Base-by-base conservation (phyloP, 1,140 invertebrate species). In the Aphidius ervi region DNA sequence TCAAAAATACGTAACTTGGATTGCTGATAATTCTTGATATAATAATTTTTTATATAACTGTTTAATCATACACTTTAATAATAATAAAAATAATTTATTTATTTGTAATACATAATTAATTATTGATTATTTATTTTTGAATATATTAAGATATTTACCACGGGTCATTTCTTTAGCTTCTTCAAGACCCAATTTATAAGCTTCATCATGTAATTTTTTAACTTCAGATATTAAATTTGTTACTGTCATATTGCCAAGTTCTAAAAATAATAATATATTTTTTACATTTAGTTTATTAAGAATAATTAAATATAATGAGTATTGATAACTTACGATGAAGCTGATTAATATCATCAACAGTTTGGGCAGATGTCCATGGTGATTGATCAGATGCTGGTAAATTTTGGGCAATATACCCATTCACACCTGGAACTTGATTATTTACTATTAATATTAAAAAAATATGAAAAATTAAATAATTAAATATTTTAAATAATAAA, bases 111-210 rank as follows among this genome's bases (percentile, higher is more conserved):
- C 10, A 20, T 37, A 50, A 50, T 50, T 9, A 52, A 54, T 39
- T 4, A 9, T 1, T 16, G 10, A 57, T 49, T 47, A 46, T 56
- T 42, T 77, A 57, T 75, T 74, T 58, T 75, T 85, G 68, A 91
- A 91, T 70, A 97, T 92, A 79, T 95, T 94, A 47, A 98, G 82
- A 76, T 95, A 94, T 81, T 95, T 96, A 45, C 94, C 95, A 67
- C 94, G 82, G 0, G 94, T 97, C 91, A 97, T 95, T 83, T 98
- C 95, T 74, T 95, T 94, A 1, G 94, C 88, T 83, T 98, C 95
- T 73, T 96, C 93, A 9, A 95, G 76, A 6, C 94, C 95, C 23
- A 98, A 80, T 73, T 95, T 92, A 78, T 97, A 98, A 6, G 95
- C 94, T 52, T 92, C 81, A 72, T 97, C 94, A 74, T 97, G 93